phyloP scores from a whole-genome alignment of 2,113 vertebrate species.

The Phaetusa simplex region DNA sequence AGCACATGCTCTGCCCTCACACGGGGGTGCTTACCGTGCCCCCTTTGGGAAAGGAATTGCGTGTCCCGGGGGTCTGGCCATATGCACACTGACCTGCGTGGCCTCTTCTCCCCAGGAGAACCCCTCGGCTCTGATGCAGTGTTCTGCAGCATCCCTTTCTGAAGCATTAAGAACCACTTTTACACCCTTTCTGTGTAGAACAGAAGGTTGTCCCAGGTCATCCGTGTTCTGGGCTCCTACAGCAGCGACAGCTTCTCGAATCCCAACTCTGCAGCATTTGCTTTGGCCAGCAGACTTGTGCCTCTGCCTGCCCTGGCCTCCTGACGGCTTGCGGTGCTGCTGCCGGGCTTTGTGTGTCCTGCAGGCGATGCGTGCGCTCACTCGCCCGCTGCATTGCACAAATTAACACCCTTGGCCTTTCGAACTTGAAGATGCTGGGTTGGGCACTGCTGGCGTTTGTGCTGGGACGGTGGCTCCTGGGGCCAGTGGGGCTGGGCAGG shows the following conservation, averaged over 20 bases:
- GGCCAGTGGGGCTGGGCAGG: not conserved
- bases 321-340: not conserved
- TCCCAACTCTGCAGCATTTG: not conserved
- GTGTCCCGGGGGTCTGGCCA: not conserved
- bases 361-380: accelerated
- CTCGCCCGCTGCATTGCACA: not conserved
- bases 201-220: not conserved
- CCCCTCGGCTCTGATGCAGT: not conserved
- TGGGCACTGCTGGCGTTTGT: not conserved
- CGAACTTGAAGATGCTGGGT: not conserved
- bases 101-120: not conserved
- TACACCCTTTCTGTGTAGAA: not conserved
- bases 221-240: not conserved
- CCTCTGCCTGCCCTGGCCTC: not conserved
- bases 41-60: not conserved
- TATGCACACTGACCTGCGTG: not conserved
- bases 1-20: no score
- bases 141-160: not conserved
- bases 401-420: not conserved
- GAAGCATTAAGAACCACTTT: not conserved
- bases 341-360: not conserved
- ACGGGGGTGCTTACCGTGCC: not conserved
- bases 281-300: not conserved
- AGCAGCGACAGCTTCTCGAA: not conserved
- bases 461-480: not conserved